Percentiles rank a stretch among this genome's conserved stretches.
Conservation (phyloP, 2,888 invertebrate genomes). For the Clusia tigrina region DNA sequence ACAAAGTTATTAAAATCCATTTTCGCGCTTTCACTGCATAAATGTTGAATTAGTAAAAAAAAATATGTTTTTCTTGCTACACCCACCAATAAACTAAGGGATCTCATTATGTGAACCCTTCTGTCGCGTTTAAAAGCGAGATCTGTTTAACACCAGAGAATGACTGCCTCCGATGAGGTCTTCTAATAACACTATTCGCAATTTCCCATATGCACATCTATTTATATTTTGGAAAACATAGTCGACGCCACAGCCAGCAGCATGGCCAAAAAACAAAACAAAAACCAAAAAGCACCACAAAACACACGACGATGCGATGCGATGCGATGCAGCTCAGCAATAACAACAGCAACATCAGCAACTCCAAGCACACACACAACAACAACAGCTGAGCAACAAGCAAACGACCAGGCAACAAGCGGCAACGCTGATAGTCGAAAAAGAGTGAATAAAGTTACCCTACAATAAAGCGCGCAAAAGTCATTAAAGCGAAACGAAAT, state of each 20-base stretch:
- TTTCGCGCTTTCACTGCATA: no score
- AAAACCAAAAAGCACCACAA: constrained; percentile 21
- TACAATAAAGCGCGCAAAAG: constrained; percentile 4
- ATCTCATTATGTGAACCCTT: constrained; percentile 63
- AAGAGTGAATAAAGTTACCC: background rate
- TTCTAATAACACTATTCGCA: constrained; percentile 64
- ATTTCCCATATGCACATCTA: constrained; percentile 61
- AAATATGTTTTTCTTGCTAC: no score
- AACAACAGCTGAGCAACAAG: background rate
- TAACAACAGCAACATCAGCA: background rate
- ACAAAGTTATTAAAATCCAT: no score
- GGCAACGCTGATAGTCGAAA: no score
- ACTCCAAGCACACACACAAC: background rate
- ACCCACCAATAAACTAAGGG: constrained; percentile 65
- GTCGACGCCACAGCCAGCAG: constrained; percentile 17
- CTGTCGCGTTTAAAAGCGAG: constrained; percentile 56
- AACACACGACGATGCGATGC: background rate
- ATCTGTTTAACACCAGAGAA: constrained; percentile 50
- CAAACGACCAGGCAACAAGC: no score
- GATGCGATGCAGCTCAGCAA: constrained; percentile 5
- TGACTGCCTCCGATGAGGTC: constrained; percentile 62
- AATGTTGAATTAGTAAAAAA: no score
- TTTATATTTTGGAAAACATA: constrained; percentile 62
- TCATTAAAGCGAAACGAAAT: background rate
- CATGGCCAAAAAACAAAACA: constrained; percentile 34